Evolutionary conservation across 1,140 invertebrate species (phyloP), one percentile per base, ranked within the genome.

Genomic region (Acromyrmex heyeri): DNA sequence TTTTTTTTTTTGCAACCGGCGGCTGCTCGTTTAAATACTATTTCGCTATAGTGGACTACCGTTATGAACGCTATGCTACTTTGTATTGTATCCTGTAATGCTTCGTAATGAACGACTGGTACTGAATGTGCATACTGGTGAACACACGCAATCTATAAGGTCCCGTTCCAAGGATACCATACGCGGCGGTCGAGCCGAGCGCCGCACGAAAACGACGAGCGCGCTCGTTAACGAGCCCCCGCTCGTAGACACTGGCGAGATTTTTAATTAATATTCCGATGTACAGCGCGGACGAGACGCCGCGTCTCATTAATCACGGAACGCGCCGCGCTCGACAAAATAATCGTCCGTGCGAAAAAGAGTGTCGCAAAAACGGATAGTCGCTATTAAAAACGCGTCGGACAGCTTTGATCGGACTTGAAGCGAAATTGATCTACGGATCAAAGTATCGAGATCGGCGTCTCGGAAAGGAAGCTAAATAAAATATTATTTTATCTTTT

Each of bases 21-120:
- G 86, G 86, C 88, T 82, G 79, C 87, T 87, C 88, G 75, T 91
- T 93, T 94, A 93, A 93, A 92, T 79, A 91, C 93, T 94, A 95
- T 95, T 95, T 94, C 94, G 93, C 94, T 95, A 95, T 93, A 91
- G 91, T 94, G 94, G 92, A 94, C 93, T 95, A 95, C 90, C 91
- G 85, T 93, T 94, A 94, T 94, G 93, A 87, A 92, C 88, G 89
- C 94, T 95, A 95, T 92, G 72, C 93, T 95, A 95, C 92, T 94
- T 93, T 95, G 94, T 94, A 93, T 94, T 93, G 89, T 93, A 92
- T 92, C 64, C 64, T 92, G 90, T 93, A 92, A 93, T 92, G 89
- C 86, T 92, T 89, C 91, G 91, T 91, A 92, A 91, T 92, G 90
- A 93, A 92, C 87, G 86, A 91, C 87, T 90, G 79, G 88, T 93